phyloP scores from a whole-genome alignment of 2,888 invertebrate genomes.

The Pyrgus malvae region DNA sequence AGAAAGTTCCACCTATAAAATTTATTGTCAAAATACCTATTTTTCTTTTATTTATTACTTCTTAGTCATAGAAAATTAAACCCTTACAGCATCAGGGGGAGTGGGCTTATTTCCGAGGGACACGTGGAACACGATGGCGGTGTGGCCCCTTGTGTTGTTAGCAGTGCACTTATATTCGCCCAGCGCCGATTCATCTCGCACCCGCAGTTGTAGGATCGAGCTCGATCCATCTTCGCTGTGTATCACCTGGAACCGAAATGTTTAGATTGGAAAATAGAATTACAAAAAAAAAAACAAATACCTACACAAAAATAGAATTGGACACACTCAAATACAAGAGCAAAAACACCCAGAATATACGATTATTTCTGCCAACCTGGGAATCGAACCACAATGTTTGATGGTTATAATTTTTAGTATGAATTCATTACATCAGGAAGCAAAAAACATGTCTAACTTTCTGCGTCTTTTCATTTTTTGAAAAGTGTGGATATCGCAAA shows the following conservation, averaged over 20 bases:
- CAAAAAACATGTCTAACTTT: too few relatives aligned
- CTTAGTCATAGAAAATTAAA: not conserved
- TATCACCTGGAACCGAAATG: conserved; percentile 44
- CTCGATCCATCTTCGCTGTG: conserved; percentile 53
- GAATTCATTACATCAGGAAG: too few relatives aligned
- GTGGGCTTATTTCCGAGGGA: conserved; percentile 59
- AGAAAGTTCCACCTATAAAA: too few relatives aligned
- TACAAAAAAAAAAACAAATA: not conserved
- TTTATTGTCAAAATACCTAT: too few relatives aligned
- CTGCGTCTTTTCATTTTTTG: too few relatives aligned
- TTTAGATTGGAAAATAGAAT: not conserved
- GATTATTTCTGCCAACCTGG: too few relatives aligned
- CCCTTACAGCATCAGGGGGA: conserved; percentile 63
- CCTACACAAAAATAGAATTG: not conserved
- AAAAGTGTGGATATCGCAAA: too few relatives aligned
- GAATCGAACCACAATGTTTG: too few relatives aligned
- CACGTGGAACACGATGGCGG: conserved; percentile 64
- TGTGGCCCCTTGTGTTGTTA: conserved; percentile 55
- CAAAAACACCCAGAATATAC: too few relatives aligned
- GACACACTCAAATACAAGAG: too few relatives aligned
- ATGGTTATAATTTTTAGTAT: too few relatives aligned
- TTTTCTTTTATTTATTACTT: too few relatives aligned
- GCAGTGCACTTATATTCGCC: conserved; percentile 68
- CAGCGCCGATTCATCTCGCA: conserved; percentile 51
- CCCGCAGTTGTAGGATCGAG: conserved; percentile 58